Evolutionary conservation across 2,797 vertebrate genomes (phyloP).

Genomic region (Oreochromis mossambicus): DNA sequence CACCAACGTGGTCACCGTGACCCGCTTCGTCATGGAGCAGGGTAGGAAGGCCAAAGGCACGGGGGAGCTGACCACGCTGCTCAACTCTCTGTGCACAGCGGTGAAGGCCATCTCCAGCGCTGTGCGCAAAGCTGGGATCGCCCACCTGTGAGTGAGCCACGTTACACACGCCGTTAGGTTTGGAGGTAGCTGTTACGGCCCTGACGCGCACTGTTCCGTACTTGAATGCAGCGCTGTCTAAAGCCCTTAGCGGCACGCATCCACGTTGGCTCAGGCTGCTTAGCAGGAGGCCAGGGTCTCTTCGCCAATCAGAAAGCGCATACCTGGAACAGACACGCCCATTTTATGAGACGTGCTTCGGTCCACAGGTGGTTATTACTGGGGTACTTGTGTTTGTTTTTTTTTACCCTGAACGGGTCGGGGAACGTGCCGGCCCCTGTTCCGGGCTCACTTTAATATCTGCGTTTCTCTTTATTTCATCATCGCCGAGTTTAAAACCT

Average conservation of each 20-base stretch:
- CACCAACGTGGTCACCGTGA: conserved; percentile 90
- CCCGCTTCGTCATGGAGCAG: conserved; percentile 90
- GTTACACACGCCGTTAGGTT: accelerated
- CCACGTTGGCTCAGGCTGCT: conserved; percentile 15
- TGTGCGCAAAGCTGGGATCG: conserved; percentile 93
- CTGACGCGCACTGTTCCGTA: background rate
- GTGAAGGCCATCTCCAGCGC: conserved; percentile 92
- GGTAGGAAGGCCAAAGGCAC: conserved; percentile 85
- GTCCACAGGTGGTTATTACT: background rate
- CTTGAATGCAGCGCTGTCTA: background rate
- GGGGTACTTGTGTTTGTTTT: accelerated
- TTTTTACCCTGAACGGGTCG: background rate
- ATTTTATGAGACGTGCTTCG: accelerated
- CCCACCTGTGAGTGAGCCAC: conserved; percentile 86
- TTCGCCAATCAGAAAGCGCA: conserved; percentile 35
- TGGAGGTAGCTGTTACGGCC: accelerated
- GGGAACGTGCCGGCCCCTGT: accelerated
- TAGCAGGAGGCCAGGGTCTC: conserved; percentile 14
- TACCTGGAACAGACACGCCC: conserved; percentile 4
- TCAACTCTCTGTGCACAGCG: conserved; percentile 88
- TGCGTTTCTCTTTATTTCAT: accelerated
- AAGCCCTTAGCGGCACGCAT: background rate
- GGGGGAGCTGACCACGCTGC: conserved; percentile 89
- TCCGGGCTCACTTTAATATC: background rate
- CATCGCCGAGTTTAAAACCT: background rate